Evolutionary conservation across 2,888 invertebrate species (phyloP), one percentile per base, ranked within the genome.

Genomic region (Trichogramma dendrolimi): DNA sequence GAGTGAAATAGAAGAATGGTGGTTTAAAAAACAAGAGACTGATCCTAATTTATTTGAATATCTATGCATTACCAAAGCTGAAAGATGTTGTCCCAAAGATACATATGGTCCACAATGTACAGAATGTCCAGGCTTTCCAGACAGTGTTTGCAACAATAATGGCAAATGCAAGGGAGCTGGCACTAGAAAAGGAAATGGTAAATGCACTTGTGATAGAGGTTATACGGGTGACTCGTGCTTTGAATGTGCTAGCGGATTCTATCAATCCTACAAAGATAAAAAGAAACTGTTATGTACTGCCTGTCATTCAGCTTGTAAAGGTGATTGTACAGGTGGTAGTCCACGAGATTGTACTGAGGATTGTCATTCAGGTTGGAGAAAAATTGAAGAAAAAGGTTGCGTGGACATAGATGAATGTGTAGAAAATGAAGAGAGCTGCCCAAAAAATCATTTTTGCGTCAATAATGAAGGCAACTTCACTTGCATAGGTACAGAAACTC

Each of bases 161-260:
- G 96, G 96, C 1, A 88, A 87, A 76, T 91, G 90, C 76, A 84
- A 85, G 83, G 97, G 97, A 0, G 87, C 88, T 66, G 97, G 97
- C 0, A 96, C 95, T 0, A 83, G 96, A 50, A 92, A 92, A 78
- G 98, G 98, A 0, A 94, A 90, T 73, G 98, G 97, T 0, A 87
- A 89, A 65, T 98, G 98, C 75, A 80, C 84, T 10, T 98, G 97
- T 79, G 87, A 94, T 72, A 72, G 77, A 5, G 96, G 94, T 0
- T 97, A 97, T 75, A 73, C 77, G 0, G 66, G 66, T 7, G 84
- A 86, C 0, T 79, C 82, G 40, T 98, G 98, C 79, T 84, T 88
- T 58, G 80, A 83, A n/a, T 98, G 98, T 78, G 83, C 84, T 10
- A 75, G 80, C n/a, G 87, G 86, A 3, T 89, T 87, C 74, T 94